These are phyloP conservation scores for Phyto melanocephala DNA, from an alignment of 2,888 invertebrate species.

Conservation along the genomic window DNA sequence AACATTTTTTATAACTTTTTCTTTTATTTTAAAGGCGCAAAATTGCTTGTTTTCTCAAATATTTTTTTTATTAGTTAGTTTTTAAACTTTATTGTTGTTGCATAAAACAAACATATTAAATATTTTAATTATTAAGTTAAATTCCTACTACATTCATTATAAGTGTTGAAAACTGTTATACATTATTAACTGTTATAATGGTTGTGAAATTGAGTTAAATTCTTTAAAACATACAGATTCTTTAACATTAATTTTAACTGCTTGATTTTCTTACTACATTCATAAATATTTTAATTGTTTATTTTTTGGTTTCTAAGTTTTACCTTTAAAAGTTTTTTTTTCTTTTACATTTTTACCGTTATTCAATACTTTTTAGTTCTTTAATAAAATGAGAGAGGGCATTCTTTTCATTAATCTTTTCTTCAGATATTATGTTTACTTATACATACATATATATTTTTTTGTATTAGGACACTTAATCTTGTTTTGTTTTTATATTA, in stretches of 20 bases:
- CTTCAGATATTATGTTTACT: conserved; percentile 60
- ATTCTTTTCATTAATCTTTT: conserved; percentile 58
- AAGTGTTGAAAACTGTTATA: conserved; percentile 41
- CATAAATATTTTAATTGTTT: background rate
- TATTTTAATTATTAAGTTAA: conserved; percentile 49
- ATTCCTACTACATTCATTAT: conserved; percentile 51
- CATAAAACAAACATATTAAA: conserved; percentile 56
- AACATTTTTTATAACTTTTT: conserved; percentile 25
- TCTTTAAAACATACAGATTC: conserved; percentile 66
- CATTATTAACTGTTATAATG: conserved; percentile 29
- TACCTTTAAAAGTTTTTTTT: background rate
- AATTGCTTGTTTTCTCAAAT: conserved; percentile 67
- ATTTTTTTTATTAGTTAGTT: conserved; percentile 4
- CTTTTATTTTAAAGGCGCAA: conserved; percentile 66
- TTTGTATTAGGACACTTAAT: conserved; percentile 40
- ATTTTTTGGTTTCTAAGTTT: background rate
- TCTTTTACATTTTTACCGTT: background rate
- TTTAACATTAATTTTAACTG: conserved; percentile 43
- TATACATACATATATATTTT: background rate
- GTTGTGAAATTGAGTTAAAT: background rate
- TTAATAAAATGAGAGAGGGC: conserved; percentile 47
- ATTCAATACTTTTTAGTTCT: background rate
- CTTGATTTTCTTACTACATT: conserved; percentile 5
- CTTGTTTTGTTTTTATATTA: conserved; percentile 9
- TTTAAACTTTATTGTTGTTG: conserved; percentile 38